A percentile compares a stretch with the other conserved stretches of the same genome.
Conservation (phyloP, 1,140 invertebrate species). For the Macrobrachium nipponense region DNA sequence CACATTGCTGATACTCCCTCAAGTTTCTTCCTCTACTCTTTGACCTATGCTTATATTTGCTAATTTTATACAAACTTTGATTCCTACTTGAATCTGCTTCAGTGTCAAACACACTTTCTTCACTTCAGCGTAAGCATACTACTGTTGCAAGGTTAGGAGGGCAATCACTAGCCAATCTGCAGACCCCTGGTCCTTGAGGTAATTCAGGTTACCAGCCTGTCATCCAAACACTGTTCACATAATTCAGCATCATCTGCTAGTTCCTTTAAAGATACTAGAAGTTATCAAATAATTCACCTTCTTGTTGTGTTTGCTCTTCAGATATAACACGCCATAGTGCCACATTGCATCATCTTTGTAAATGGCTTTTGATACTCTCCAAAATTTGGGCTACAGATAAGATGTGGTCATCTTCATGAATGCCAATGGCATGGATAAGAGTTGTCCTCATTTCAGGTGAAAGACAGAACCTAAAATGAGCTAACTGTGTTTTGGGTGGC, state of each 20-base stretch:
- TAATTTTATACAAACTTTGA: not conserved
- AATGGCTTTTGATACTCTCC: not conserved
- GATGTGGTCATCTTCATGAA: slow-evolving; percentile 7
- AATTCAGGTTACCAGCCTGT: slow-evolving; percentile 10
- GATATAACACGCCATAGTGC: slow-evolving; percentile 17
- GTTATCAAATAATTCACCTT: slow-evolving; percentile 27
- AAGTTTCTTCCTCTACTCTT: not conserved
- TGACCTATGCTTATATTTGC: not conserved
- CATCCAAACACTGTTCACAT: not conserved
- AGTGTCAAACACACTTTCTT: not conserved
- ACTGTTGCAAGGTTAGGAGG: not conserved
- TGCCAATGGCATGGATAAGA: slow-evolving; percentile 10
- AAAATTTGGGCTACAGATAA: slow-evolving; percentile 9
- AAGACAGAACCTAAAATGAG: slow-evolving; percentile 16
- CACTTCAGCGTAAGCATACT: slow-evolving; percentile 8
- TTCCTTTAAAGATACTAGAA: slow-evolving; percentile 28
- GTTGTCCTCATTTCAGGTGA: slow-evolving; percentile 9
- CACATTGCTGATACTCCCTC: slow-evolving; percentile 10
- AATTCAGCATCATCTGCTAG: slow-evolving; percentile 28
- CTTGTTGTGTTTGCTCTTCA: slow-evolving; percentile 4
- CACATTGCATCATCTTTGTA: slow-evolving; percentile 18
- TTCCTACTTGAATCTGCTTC: not conserved
- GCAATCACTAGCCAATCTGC: not conserved
- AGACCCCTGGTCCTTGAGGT: slow-evolving; percentile 5
- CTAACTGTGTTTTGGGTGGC: not conserved